A percentile compares a stretch with the other conserved stretches of the same genome.
These are phyloP conservation scores for Elgaria multicarinata DNA, from an alignment of 2,113 vertebrate species.

Conservation along the genomic window DNA sequence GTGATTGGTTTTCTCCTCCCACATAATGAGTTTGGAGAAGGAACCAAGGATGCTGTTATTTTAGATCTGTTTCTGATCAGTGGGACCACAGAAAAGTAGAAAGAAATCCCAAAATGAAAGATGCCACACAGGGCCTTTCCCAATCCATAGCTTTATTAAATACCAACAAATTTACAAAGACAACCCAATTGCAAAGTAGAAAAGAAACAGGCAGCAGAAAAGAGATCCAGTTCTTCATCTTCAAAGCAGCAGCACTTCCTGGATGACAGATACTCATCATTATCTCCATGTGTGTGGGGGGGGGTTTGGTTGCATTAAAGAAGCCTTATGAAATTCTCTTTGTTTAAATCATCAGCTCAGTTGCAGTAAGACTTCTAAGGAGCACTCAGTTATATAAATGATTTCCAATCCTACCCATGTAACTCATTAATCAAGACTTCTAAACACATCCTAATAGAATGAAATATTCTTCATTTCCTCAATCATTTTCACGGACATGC, in stretches of 20 bases:
- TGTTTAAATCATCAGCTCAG: not conserved
- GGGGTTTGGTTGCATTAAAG: not conserved
- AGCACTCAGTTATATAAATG: not conserved
- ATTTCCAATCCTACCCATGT: not conserved
- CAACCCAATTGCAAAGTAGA: not conserved
- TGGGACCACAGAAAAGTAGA: not conserved
- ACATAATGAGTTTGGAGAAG: not conserved
- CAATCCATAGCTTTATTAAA: not conserved
- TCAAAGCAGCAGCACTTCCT: not conserved
- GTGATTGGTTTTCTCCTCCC: too few relatives aligned
- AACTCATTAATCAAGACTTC: not conserved
- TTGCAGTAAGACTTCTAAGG: not conserved
- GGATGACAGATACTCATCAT: not conserved
- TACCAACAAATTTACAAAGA: not conserved
- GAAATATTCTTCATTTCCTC: conserved; percentile 62
- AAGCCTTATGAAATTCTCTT: not conserved
- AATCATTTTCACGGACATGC: conserved; percentile 70
- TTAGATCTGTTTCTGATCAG: not conserved
- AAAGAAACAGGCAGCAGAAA: not conserved
- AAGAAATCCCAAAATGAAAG: not conserved
- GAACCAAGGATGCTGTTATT: not conserved
- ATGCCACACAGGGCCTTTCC: not conserved
- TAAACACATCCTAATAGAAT: not conserved
- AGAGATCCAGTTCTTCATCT: not conserved
- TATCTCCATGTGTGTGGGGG: not conserved